These are phyloP conservation scores for Platycnemis pennipes DNA, from an alignment of 2,888 invertebrate genomes.

Conservation along the genomic window DNA sequence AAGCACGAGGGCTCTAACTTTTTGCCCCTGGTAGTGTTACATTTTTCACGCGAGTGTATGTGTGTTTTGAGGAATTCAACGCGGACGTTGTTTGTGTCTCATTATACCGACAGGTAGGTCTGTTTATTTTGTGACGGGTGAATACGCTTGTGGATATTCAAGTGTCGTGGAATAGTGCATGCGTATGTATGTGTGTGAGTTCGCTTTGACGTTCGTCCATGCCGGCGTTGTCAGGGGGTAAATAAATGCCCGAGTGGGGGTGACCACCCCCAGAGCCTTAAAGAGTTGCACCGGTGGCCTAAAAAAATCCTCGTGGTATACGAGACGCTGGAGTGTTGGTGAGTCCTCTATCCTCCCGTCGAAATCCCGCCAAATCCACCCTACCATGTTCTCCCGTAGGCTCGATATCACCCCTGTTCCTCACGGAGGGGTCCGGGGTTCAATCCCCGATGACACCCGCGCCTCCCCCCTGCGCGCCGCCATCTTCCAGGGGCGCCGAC, in stretches of 20 bases:
- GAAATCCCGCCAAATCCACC: neutral
- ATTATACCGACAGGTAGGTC: neutral
- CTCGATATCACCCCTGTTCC: neutral
- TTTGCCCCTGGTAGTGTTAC: neutral
- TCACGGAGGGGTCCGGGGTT: slow-evolving; percentile 16
- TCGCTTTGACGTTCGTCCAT: neutral
- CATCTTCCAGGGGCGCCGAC: slow-evolving; percentile 38
- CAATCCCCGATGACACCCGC: slow-evolving; percentile 47
- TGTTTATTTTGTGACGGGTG: neutral
- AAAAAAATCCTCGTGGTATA: neutral
- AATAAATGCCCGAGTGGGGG: neutral
- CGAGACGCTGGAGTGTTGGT: too few species aligned
- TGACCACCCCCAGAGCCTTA: neutral
- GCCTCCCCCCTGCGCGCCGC: neutral
- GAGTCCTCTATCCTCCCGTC: neutral
- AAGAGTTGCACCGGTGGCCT: neutral
- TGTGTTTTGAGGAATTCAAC: neutral
- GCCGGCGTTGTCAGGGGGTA: neutral
- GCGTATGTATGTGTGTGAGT: too few species aligned
- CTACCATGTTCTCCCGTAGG: neutral
- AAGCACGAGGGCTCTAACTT: neutral
- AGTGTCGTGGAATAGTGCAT: neutral
- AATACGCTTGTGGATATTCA: neutral
- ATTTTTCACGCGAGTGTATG: neutral
- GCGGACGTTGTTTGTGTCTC: neutral